These are phyloP conservation scores for Erebia ligea DNA, from an alignment of 2,888 invertebrate species.

Conservation along the genomic window DNA sequence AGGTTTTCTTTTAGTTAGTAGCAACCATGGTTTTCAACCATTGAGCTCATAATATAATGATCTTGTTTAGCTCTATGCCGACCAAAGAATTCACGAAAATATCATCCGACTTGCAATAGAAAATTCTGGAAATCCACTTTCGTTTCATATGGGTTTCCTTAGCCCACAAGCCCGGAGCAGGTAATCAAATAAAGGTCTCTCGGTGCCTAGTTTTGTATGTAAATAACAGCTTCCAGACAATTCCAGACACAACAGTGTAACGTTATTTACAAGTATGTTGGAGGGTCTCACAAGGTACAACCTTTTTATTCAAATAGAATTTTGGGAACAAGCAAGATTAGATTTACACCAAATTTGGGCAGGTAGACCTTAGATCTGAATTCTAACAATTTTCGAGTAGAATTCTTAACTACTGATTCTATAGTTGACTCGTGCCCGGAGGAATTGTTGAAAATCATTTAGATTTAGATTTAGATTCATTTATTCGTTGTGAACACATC, in stretches of 20 bases:
- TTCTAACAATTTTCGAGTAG: no score
- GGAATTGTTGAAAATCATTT: no score
- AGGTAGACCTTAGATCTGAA: not conserved
- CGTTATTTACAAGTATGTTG: constrained; percentile 4
- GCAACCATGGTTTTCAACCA: no score
- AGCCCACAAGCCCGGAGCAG: constrained; percentile 6
- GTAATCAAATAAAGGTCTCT: constrained; percentile 34
- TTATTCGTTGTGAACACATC: no score
- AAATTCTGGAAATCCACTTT: constrained; percentile 19
- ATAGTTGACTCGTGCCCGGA: not conserved
- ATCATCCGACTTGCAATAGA: not conserved
- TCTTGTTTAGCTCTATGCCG: not conserved
- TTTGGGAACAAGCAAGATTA: not conserved
- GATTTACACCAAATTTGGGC: not conserved
- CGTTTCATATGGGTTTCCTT: constrained; percentile 15
- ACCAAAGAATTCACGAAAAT: not conserved
- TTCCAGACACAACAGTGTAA: not conserved
- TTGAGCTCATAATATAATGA: not conserved
- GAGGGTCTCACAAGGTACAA: not conserved
- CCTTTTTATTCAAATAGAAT: constrained; percentile 1
- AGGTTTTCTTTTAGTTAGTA: no score
- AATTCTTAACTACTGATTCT: not conserved
- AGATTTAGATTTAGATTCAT: no score
- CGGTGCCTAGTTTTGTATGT: constrained; percentile 22
- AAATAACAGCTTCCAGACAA: not conserved